Evolutionary conservation across 2,797 vertebrate genomes (phyloP), one percentile per base, ranked within the genome.

Genomic region (Gymnoscopelus braueri): DNA sequence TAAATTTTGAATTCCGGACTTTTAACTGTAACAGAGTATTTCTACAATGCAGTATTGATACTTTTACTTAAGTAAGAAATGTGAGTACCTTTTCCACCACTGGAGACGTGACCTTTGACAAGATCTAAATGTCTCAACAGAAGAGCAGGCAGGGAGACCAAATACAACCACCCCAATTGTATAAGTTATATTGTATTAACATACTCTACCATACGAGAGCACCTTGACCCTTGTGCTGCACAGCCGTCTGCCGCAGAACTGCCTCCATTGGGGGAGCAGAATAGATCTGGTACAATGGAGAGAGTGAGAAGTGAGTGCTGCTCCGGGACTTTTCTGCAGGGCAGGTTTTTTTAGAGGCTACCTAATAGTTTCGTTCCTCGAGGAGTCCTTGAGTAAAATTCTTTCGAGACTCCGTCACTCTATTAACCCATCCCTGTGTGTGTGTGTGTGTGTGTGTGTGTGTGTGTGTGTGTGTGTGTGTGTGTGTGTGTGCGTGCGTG

Each of bases 401-500:
- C 86, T 78, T 89, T 81, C 78, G 88, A 81, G 83, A 90, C 88
- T 84, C 82, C 83, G 83, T 92, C 89, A 92, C 77, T 89, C 86
- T 66, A 83, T 90, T 90, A 87, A 86, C 82, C 78, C 71, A 23
- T 78, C 69, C 19, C 19, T 19, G 13, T 29, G 61, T 52, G 49
- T 29, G 23, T 29, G 49, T 52, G 6, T 52, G 49, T 9, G 47
- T 29, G 60, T 72, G 44, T 14, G 58, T 64, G 52, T 35, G 44
- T 63, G 59, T 48, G 69, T 69, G 70, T 71, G 68, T 54, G 29
- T 64, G 14, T 54, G 63, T 54, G 63, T 54, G 65, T 32, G 39
- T 61, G 64, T 72, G 67, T 60, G 63, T 63, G 54, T 63, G 61
- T 69, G 65, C 53, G 67, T 62, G 72, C 71, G 69, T 75, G 74